A percentile compares a stretch with the other conserved stretches of the same genome.
phyloP scores from a whole-genome alignment of 1,140 invertebrate genomes.

The Geopemphigus sp. region DNA sequence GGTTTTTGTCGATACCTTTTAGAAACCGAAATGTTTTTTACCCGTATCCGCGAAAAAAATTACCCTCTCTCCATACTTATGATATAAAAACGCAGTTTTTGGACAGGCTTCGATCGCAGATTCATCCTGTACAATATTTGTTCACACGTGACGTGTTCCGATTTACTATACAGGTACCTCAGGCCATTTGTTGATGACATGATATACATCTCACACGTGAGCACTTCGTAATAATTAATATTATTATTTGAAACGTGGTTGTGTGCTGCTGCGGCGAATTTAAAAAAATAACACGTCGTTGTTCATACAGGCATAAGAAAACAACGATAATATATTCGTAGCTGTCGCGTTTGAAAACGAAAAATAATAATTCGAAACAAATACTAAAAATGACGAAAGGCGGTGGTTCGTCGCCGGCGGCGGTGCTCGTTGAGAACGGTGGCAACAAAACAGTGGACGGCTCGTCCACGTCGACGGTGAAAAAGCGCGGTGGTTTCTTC shows the following conservation, averaged over 20 bases:
- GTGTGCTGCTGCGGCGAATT: background rate
- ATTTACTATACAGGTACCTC: background rate
- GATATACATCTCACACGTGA: background rate
- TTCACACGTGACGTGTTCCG: background rate
- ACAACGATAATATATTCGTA: background rate
- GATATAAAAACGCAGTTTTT: background rate
- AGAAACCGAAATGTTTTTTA: too few species aligned
- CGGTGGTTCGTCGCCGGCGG: slow-evolving; percentile 29
- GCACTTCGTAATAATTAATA: background rate
- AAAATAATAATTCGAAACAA: background rate
- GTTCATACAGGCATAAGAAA: background rate
- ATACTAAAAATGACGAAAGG: slow-evolving; percentile 31
- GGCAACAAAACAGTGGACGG: slow-evolving; percentile 34
- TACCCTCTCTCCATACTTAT: too few species aligned
- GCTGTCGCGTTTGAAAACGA: background rate
- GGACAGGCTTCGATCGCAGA: background rate
- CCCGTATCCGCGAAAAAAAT: background rate
- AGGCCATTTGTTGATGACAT: slow-evolving; percentile 3
- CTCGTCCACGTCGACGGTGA: background rate
- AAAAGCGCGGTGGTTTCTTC: slow-evolving; percentile 40
- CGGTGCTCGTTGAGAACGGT: slow-evolving; percentile 26
- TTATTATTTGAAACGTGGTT: background rate
- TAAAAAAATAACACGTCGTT: background rate
- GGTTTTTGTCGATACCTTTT: too few species aligned
- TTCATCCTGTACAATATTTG: background rate